Evolutionary conservation across 37 sponge, comb jelly and placozoan genomes (phyloP), one percentile per base, ranked within the genome.

Genomic region (Chondrosia reniformis): DNA sequence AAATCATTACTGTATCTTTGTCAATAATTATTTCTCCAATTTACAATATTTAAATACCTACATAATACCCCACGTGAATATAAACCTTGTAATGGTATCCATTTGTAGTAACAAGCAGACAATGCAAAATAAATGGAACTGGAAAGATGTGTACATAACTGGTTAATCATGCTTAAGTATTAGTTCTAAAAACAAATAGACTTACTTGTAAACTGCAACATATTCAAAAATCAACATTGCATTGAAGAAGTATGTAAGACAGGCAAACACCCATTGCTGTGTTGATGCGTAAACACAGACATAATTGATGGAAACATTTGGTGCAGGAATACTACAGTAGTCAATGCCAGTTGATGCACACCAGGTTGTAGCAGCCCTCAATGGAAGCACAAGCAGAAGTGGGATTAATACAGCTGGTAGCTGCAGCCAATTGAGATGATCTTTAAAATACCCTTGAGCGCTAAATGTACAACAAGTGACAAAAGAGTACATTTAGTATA

Each of bases 261-360:
- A 64, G 34, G 66, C 66, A 64, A 64, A 64, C 19, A 64, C 33
- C 66, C 66, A 64, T 30, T 64, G 66, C 19, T 34, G 34, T 21
- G 28, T 33, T 33, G 66, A 64, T 33, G 66, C 66, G 17, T 21
- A 4, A 7, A 64, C 33, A 64, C 66, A 64, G 4, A 2, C 3
- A 4, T 4, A 7, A 36, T 64, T 64, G 66, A 64, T 64, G 2
- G 25, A 21, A n/a, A 33, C 31, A 28, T n/a, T 15, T 4, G 17
- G 2, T 31, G 3, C 32, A 2, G 66, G 66, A 31, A 28, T 3
- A 31, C 36, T 36, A 64, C 66, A 64, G 66, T 64, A 64, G 66
- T 36, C 66, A 4, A 64, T 30, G 28, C 66, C 66, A 13, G 66
- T 64, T n/a, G 66, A 64, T 19, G 66, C 66, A 64, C 66, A 64